phyloP scores from a whole-genome alignment of 2,797 vertebrate species.

The Parauchenoglanis ngamensis region DNA sequence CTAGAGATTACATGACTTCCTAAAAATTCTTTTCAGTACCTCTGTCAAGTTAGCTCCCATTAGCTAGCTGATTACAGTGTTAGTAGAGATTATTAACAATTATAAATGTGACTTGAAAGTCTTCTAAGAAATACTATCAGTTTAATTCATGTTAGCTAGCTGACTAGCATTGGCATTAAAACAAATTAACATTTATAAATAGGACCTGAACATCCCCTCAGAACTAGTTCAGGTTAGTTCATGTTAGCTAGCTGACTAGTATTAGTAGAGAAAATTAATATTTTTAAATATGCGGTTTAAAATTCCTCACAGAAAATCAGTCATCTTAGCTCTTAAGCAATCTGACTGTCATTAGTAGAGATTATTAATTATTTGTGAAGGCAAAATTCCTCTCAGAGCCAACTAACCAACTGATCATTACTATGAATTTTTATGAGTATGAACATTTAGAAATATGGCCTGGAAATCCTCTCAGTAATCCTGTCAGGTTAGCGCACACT shows the following conservation, averaged over 20 bases:
- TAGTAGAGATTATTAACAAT: background rate
- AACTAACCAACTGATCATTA: background rate
- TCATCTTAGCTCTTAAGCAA: background rate
- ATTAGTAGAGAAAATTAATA: background rate
- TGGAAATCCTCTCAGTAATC: background rate
- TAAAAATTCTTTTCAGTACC: background rate
- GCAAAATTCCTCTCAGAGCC: background rate
- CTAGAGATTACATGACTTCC: background rate
- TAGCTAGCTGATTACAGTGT: background rate
- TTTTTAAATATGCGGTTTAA: background rate
- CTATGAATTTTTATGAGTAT: background rate
- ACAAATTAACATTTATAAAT: background rate
- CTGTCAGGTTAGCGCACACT: background rate
- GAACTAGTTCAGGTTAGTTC: background rate
- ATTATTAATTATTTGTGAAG: background rate
- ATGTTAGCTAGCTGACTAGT: background rate
- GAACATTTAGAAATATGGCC: background rate
- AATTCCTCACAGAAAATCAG: background rate
- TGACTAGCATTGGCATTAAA: background rate
- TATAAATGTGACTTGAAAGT: no score
- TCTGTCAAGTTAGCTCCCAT: background rate
- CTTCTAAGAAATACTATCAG: no score
- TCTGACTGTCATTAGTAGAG: background rate
- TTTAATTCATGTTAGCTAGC: background rate
- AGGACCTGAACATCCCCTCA: background rate